phyloP scores from a whole-genome alignment of 1,140 invertebrate species.

The Heliconius eleuchia region DNA sequence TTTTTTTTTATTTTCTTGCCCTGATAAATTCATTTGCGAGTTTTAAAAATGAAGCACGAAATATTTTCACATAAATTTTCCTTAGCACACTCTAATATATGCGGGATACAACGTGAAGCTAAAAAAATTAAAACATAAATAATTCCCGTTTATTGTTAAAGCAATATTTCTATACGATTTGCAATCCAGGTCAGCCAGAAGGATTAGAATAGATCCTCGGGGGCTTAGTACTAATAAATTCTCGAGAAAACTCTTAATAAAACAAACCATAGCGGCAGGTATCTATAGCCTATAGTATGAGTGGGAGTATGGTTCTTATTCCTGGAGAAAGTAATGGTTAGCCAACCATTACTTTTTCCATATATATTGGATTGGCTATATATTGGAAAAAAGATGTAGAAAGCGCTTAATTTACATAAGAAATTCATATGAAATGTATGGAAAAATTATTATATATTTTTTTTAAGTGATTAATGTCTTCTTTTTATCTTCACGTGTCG shows the following conservation, averaged over 20 bases:
- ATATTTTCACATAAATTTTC: neutral
- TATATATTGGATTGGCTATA: neutral
- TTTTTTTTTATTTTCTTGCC: too few species aligned
- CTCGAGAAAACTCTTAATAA: slow-evolving; percentile 17
- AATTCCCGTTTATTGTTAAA: neutral
- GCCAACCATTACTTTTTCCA: too few species aligned
- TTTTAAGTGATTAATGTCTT: too few species aligned
- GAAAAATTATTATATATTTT: neutral
- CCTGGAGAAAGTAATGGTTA: neutral
- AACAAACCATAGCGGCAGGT: neutral
- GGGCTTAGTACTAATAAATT: slow-evolving; percentile 13
- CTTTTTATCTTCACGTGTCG: too few species aligned
- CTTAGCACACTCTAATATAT: neutral
- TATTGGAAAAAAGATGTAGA: neutral
- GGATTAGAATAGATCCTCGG: neutral
- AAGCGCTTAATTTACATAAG: neutral
- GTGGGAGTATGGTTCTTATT: neutral
- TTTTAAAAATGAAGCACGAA: neutral
- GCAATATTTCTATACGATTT: slow-evolving; percentile 6
- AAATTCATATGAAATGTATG: neutral
- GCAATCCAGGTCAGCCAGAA: slow-evolving; percentile 9
- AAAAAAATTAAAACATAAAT: slow-evolving; percentile 2
- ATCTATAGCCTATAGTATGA: neutral
- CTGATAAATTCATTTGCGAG: too few species aligned
- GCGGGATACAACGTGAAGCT: neutral